Conservation (phyloP, 2,888 invertebrate genomes). For the Melitaea athalia region DNA sequence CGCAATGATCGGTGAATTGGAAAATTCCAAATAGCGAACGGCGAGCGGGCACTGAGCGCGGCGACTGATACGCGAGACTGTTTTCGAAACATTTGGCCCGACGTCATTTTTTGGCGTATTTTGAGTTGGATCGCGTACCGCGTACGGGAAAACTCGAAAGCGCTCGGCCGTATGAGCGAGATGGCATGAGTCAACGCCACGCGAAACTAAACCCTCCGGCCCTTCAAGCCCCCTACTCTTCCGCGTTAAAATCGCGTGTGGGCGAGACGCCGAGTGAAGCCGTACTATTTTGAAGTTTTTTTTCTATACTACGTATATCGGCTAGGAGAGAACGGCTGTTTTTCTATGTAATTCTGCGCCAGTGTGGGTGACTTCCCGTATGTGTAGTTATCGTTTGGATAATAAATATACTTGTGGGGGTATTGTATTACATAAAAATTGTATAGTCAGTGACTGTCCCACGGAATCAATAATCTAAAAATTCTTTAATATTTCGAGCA, state of each 20-base stretch:
- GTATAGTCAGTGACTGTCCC: slow-evolving; percentile 62
- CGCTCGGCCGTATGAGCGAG: slow-evolving; percentile 75
- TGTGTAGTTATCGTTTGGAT: slow-evolving; percentile 68
- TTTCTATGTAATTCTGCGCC: slow-evolving; percentile 71
- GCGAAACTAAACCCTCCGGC: slow-evolving; percentile 67
- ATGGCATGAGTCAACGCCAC: slow-evolving; percentile 52
- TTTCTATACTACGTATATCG: slow-evolving; percentile 64
- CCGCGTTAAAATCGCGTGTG: slow-evolving; percentile 59
- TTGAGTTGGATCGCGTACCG: slow-evolving; percentile 80
- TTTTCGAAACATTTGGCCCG: slow-evolving; percentile 79
- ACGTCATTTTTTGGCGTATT: slow-evolving; percentile 82
- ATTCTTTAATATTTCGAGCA: slow-evolving; percentile 68
- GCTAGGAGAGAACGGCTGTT: slow-evolving; percentile 73
- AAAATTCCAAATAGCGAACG: slow-evolving; percentile 83
- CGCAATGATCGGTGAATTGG: slow-evolving; percentile 81
- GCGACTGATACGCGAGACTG: slow-evolving; percentile 76
- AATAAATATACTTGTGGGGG: slow-evolving; percentile 51
- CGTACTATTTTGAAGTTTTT: slow-evolving; percentile 80
- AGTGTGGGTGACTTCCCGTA: slow-evolving; percentile 74
- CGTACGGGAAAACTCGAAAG: slow-evolving; percentile 81
- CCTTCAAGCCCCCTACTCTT: slow-evolving; percentile 56
- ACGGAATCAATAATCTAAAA: slow-evolving; percentile 76
- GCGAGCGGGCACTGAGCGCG: slow-evolving; percentile 69
- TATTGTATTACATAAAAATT: slow-evolving; percentile 75
- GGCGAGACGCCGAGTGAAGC: slow-evolving; percentile 65